phyloP scores from a whole-genome alignment of 2,113 vertebrate genomes.

The Chionodraco myersi region DNA sequence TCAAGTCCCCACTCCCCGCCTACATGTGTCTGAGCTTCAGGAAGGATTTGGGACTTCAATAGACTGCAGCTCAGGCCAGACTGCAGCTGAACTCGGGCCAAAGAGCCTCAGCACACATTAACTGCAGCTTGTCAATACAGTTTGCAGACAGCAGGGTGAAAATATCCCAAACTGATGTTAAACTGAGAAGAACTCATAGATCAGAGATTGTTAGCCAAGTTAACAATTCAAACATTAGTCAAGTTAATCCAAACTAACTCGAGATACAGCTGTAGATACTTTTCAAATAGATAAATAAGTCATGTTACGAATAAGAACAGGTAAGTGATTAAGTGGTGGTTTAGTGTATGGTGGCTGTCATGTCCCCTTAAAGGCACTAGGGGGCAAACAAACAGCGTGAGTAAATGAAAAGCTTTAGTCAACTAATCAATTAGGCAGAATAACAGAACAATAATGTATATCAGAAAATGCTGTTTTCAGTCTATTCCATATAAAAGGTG shows the following conservation, averaged over 20 bases:
- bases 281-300: neutral
- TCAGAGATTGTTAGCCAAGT: neutral
- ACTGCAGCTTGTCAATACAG: constrained; percentile 67
- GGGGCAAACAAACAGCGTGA: constrained; percentile 5
- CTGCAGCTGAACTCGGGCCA: constrained; percentile 60
- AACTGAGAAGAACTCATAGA: constrained; percentile 40
- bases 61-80: constrained; percentile 52
- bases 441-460: too few species aligned
- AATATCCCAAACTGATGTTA: constrained; percentile 41
- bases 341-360: neutral
- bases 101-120: constrained; percentile 68
- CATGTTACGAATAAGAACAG: neutral
- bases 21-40: constrained; percentile 34
- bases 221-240: neutral
- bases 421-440: too few species aligned
- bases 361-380: constrained; percentile 22
- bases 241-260: neutral
- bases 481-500: too few species aligned
- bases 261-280: neutral
- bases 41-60: constrained; percentile 65
- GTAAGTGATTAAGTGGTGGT: too few species aligned
- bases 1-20: neutral
- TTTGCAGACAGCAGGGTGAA: constrained; percentile 49
- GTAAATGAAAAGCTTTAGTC: neutral
- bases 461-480: too few species aligned